These are phyloP conservation scores for Sthenelais limicola DNA, from an alignment of 2,888 invertebrate species.

Conservation along the genomic window DNA sequence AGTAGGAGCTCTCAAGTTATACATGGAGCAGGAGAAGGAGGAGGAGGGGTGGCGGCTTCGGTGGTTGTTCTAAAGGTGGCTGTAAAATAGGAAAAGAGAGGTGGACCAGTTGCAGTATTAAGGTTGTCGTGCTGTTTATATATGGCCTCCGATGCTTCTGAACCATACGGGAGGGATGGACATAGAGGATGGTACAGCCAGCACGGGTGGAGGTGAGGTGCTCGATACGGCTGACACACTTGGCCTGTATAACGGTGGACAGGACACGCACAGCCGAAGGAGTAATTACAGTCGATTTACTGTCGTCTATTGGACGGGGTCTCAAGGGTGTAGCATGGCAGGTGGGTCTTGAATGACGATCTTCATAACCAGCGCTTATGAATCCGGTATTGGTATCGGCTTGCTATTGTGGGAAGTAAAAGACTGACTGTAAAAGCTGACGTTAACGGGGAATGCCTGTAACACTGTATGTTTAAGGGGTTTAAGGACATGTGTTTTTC, in stretches of 20 bases:
- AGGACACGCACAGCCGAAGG: conserved; percentile 3
- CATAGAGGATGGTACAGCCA: conserved; percentile 8
- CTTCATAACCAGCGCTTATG: too few relatives aligned
- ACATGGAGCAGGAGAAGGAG: neutral
- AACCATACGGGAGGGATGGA: neutral
- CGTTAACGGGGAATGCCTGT: too few relatives aligned
- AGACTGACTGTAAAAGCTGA: too few relatives aligned
- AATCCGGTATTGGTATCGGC: too few relatives aligned
- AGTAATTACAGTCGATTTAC: conserved; percentile 30
- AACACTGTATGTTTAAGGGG: too few relatives aligned
- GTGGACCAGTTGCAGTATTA: neutral
- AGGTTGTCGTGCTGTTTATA: neutral
- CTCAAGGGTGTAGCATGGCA: conserved; percentile 34
- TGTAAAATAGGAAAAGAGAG: neutral
- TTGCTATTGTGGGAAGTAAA: too few relatives aligned
- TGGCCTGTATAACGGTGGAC: conserved; percentile 28
- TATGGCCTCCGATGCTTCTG: neutral
- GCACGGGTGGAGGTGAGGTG: conserved; percentile 22
- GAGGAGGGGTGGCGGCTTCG: neutral
- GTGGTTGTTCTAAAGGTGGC: neutral
- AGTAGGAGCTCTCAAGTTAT: too few relatives aligned
- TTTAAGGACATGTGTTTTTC: too few relatives aligned
- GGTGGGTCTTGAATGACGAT: too few relatives aligned
- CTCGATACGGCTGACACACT: conserved; percentile 27
- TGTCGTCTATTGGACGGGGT: conserved; percentile 32